Percentiles rank a stretch among this genome's conserved stretches.
phyloP scores from a whole-genome alignment of 2,888 invertebrate species.

The Druceiella hillmani region DNA sequence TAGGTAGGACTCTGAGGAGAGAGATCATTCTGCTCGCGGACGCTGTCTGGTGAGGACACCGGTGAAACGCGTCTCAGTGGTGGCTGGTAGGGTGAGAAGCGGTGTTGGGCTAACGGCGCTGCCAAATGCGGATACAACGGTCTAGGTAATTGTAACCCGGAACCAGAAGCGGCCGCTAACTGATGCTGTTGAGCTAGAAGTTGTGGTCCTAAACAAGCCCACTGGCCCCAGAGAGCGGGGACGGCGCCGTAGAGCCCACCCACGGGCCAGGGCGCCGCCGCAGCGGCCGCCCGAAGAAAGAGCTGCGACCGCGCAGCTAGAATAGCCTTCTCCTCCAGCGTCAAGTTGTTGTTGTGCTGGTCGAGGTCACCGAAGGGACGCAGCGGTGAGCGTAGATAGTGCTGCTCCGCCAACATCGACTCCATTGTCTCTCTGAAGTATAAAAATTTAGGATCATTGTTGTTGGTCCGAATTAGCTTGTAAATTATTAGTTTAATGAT shows the following conservation, averaged over 20 bases:
- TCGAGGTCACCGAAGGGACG: constrained; percentile 70
- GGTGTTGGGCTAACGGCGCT: constrained; percentile 52
- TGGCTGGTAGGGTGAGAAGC: constrained; percentile 54
- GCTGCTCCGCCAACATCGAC: constrained; percentile 80
- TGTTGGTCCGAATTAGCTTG: no score
- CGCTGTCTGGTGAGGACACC: constrained; percentile 57
- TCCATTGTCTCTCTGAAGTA: constrained; percentile 84
- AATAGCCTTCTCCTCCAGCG: constrained; percentile 72
- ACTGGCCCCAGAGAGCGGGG: constrained; percentile 62
- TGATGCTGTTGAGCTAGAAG: constrained; percentile 61
- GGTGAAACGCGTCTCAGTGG: constrained; percentile 47
- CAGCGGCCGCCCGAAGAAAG: constrained; percentile 65
- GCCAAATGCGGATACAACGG: constrained; percentile 45
- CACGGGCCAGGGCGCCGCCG: constrained; percentile 50
- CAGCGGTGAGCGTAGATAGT: constrained; percentile 71
- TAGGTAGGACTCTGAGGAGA: constrained; percentile 27
- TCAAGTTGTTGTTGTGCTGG: constrained; percentile 64
- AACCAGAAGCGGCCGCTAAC: constrained; percentile 43
- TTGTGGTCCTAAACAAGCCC: constrained; percentile 64
- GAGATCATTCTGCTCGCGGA: constrained; percentile 43
- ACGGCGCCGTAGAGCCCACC: constrained; percentile 39
- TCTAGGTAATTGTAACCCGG: constrained; percentile 45
- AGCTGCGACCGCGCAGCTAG: constrained; percentile 72
- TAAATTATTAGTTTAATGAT: no score
- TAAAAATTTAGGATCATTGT: no score